A percentile compares a stretch with the other conserved stretches of the same genome.
Evolutionary conservation across 2,113 vertebrate species (phyloP).

Genomic region (Silurus meridionalis): DNA sequence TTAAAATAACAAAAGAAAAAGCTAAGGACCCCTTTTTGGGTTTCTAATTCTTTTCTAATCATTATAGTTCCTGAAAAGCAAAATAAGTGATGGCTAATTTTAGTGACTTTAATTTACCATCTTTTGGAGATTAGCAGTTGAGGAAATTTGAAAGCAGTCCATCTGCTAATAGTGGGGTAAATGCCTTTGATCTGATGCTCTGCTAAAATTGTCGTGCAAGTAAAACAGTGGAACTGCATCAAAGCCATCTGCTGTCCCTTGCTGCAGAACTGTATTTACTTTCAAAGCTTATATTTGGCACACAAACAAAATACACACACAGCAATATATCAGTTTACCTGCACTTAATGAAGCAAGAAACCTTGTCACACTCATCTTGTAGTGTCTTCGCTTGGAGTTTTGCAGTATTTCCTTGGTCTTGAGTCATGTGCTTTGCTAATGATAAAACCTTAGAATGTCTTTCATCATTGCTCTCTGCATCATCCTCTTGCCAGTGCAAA

Average conservation of each 20-base stretch:
- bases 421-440: background rate
- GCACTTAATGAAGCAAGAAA: background rate
- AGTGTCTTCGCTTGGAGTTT: background rate
- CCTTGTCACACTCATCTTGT: background rate
- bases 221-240: conserved; percentile 17
- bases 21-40: background rate
- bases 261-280: conserved; percentile 11
- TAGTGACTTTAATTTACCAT: background rate
- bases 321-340: background rate
- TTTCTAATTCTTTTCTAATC: background rate
- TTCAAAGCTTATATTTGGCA: background rate
- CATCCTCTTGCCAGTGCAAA: conserved; percentile 6
- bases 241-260: conserved; percentile 11
- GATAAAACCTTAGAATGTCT: background rate
- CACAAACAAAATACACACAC: background rate
- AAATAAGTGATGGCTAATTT: background rate
- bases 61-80: background rate
- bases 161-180: conserved; percentile 11
- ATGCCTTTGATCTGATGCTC: conserved; percentile 5
- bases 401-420: background rate
- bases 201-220: conserved; percentile 1
- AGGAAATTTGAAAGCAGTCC: conserved; percentile 16
- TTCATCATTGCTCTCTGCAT: background rate
- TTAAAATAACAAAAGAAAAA: background rate
- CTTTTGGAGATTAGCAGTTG: background rate